Evolutionary conservation across 2,797 vertebrate genomes (phyloP).

Genomic region (Tokudaia tokunoshimensis): DNA sequence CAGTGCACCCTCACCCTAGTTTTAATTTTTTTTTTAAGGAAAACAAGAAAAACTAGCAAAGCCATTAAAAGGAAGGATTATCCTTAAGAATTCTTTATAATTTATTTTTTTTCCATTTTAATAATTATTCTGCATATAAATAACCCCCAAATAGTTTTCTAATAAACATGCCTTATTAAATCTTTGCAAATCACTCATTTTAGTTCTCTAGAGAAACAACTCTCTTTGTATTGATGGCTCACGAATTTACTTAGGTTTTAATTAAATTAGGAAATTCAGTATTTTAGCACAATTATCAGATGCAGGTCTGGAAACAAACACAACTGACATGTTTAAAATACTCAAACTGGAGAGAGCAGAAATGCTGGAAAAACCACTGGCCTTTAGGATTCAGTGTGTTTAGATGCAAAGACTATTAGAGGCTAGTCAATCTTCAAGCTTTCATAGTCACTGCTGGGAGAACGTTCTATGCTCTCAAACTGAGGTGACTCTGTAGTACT

Average conservation of each 20-base stretch:
- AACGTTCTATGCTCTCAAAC: neutral
- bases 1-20: neutral
- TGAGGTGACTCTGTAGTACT: neutral
- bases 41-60: neutral
- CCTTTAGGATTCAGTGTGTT: fast-evolving
- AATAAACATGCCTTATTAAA: constrained; percentile 22
- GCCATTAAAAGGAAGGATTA: neutral
- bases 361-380: fast-evolving
- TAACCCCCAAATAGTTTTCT: constrained; percentile 4
- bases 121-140: neutral
- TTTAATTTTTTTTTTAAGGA: neutral
- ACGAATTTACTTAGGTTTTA: constrained; percentile 44
- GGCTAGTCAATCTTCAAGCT: neutral
- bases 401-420: fast-evolving
- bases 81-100: neutral
- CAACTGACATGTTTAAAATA: neutral
- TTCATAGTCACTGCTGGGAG: neutral
- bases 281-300: neutral
- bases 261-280: constrained; percentile 46
- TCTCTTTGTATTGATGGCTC: constrained; percentile 40
- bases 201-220: constrained; percentile 8
- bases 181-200: constrained; percentile 29
- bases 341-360: neutral
- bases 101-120: neutral
- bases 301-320: neutral